Base-by-base conservation (phyloP, 2,113 vertebrate genomes). In the Nothobranchius kuhntae region DNA sequence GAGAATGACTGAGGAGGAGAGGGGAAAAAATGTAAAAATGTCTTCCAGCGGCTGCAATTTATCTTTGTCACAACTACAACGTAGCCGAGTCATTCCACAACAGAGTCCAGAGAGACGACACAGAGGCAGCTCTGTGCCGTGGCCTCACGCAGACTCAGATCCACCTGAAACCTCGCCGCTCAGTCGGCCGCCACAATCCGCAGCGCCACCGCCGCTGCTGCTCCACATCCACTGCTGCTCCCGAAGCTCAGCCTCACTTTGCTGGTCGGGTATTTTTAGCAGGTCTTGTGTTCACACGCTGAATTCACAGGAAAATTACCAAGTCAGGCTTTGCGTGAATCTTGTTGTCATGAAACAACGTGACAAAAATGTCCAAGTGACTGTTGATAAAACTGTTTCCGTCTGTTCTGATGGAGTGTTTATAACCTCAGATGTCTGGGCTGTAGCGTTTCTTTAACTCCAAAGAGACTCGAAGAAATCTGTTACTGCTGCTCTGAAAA, bases 31-130 rank as follows among this genome's bases (percentile, higher is more conserved):
- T 17, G 53, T 61, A 68, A 78, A 89, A 90, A 91, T 89, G 85
- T 92, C 91, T 92, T 90, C 86, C 90, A 88, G 85, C 60, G 62
- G 83, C 79, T 79, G 90, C 86, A 91, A 94, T 94, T 93, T 92
- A 92, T 93, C 92, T 92, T 92, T 93, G 92, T 93, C 91, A 91
- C 73, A 73, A 67, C 70, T 64, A 87, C 89, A 89, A 89, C 91
- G 78, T 89, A 89, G 89, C 85, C 85, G 81, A 89, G 91, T 91
- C 87, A 91, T 89, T 92, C 89, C 88, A 89, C 87, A 88, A 86
- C 87, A 71, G 56, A 80, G 86, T 88, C 90, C 86, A 73, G 80
- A 67, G 89, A 92, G 90, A 91, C 62, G 50, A 9, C 87, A 93
- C 90, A 94, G 91, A 91, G 88, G 85, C 78, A 80, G 83, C 84